Base-by-base conservation (phyloP, 2,113 vertebrate genomes). In the Pipra filicauda region DNA sequence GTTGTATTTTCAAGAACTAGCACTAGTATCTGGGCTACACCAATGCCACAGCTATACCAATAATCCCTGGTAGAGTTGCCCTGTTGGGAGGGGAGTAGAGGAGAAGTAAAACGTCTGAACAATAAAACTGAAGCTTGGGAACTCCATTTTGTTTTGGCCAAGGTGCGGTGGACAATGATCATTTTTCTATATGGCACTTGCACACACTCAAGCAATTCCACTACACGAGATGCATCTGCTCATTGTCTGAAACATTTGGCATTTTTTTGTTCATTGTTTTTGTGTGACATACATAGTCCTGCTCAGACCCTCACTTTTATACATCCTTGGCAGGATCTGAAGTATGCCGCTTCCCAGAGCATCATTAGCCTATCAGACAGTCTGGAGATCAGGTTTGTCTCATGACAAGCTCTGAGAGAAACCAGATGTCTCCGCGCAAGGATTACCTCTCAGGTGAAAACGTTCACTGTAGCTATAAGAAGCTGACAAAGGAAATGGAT, bases 41-140 rank as follows among this genome's bases (percentile, higher is more conserved):
- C 22, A 58, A 8, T 57, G 31, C 8, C 57, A 54, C 22, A 69
- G 35, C 10, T 66, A 17, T 22, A 61, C 3, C 12, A 66, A 2
- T 5, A 24, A 77, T 22, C 12, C 22, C 21, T 35, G 30, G 21
- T 19, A 52, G 46, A 74, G 9, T 14, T 43, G 16, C 2, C n/a
- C 3, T 43, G 4, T 21, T 67, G 13, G 7, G 21, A 57, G 2
- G 0, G 1, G 3, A 0, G 0, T 7, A 9, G 43, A 5, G 21
- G 13, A 51, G n/a, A 82, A 64, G 5, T 48, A 30, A 88, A 78
- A 55, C 23, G 10, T 33, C 57, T 64, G 48, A 90, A 64, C 4
- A 28, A 44, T 18, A 49, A 41, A 51, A 49, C 28, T 66, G 17
- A 61, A 83, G 18, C 20, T 33, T 52, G 15, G 19, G 30, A 95